These are phyloP conservation scores for Sphenodon punctatus DNA, from an alignment of 2,797 vertebrate genomes.

Conservation along the genomic window DNA sequence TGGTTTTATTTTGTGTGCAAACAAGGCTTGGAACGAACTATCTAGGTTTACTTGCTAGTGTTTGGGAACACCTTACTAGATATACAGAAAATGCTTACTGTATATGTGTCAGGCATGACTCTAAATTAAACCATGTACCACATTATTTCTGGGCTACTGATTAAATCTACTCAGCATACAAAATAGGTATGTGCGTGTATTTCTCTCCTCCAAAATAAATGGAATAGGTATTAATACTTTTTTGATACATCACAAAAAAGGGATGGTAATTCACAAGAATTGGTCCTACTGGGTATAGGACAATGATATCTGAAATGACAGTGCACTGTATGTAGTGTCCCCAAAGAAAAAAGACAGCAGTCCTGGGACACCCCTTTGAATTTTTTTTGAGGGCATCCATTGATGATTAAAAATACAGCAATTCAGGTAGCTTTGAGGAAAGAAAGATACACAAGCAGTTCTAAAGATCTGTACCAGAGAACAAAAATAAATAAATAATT, in stretches of 20 bases:
- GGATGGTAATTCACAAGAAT: neutral
- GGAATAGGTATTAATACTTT: neutral
- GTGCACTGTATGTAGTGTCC: neutral
- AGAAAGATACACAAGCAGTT: neutral
- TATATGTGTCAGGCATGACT: slow-evolving; percentile 14
- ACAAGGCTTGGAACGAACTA: neutral
- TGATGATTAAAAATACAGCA: no score
- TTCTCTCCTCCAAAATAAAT: slow-evolving; percentile 21
- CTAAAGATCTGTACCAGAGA: neutral
- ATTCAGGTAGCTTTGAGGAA: neutral
- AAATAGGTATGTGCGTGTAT: neutral
- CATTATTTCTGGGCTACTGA: neutral
- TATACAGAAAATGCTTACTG: neutral
- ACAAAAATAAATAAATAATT: neutral
- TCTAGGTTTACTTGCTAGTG: neutral
- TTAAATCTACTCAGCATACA: neutral
- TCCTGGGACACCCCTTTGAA: neutral
- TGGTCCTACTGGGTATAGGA: neutral
- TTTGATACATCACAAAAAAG: neutral
- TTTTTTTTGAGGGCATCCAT: neutral
- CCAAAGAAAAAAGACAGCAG: neutral
- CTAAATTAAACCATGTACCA: neutral
- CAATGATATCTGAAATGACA: neutral
- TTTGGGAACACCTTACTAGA: neutral
- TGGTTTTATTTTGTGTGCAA: neutral